Percentiles rank a stretch among this genome's conserved stretches.
Conservation (phyloP, 2,797 vertebrate genomes). For the Urocyon cinereoargenteus region DNA sequence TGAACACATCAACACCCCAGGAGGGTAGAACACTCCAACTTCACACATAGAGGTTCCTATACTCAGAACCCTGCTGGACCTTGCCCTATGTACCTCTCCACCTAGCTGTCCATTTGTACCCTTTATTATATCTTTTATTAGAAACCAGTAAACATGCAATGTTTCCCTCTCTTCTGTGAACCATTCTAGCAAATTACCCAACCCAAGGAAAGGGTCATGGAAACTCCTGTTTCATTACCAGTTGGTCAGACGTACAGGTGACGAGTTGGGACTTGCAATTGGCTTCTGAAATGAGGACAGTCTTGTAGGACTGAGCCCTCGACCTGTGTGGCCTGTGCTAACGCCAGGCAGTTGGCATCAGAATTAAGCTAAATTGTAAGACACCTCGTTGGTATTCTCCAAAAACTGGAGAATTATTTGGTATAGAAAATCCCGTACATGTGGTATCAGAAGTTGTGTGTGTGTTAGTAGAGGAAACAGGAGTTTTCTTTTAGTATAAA, state of each 20-base stretch:
- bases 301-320: background rate
- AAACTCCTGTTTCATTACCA: background rate
- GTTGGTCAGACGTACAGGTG: background rate
- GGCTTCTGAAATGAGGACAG: background rate
- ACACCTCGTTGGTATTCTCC: background rate
- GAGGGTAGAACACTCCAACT: background rate
- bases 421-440: background rate
- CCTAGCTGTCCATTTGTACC: background rate
- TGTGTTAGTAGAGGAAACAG: background rate
- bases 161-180: background rate
- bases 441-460: background rate
- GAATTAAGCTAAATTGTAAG: background rate
- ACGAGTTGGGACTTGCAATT: background rate
- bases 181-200: background rate
- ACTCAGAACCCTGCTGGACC: background rate
- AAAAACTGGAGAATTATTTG: background rate
- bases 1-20: background rate
- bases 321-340: background rate
- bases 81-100: background rate
- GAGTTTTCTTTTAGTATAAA: background rate
- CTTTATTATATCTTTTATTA: background rate
- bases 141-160: background rate
- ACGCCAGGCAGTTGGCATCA: background rate
- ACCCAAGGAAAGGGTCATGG: background rate
- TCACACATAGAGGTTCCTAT: rapidly evolving